Evolutionary conservation across 2,888 invertebrate species (phyloP).

Genomic region (Bembecia ichneumoniformis): DNA sequence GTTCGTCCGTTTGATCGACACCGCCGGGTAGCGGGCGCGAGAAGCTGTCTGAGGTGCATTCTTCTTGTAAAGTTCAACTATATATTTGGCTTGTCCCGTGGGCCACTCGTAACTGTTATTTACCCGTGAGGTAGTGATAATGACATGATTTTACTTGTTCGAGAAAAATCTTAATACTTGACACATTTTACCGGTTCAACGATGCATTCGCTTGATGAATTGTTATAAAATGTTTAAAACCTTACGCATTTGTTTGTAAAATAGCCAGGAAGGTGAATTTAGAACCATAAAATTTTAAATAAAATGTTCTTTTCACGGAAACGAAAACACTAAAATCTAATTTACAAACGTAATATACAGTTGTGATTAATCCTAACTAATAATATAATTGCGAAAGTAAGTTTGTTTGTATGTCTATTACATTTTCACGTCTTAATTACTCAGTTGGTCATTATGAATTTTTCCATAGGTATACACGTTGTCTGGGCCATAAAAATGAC

Average conservation of each 20-base stretch:
- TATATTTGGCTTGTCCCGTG: conserved; percentile 58
- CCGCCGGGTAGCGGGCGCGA: conserved; percentile 66
- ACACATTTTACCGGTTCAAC: neutral
- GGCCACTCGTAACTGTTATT: conserved; percentile 46
- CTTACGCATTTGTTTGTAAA: neutral
- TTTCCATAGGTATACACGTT: too few species aligned
- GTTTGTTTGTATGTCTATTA: too few species aligned
- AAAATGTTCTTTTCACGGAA: too few species aligned
- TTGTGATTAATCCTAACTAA: too few species aligned
- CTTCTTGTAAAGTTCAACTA: conserved; percentile 70
- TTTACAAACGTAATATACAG: too few species aligned
- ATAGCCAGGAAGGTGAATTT: neutral
- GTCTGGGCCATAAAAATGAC: too few species aligned
- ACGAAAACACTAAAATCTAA: too few species aligned
- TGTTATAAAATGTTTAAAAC: neutral
- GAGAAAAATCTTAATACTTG: neutral
- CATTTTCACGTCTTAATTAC: too few species aligned
- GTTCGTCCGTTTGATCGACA: conserved; percentile 71
- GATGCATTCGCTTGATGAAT: neutral
- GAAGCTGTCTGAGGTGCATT: conserved; percentile 66
- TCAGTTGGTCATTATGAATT: too few species aligned
- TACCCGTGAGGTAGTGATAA: conserved; percentile 18
- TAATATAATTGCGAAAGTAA: too few species aligned
- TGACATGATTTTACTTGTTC: conserved; percentile 4
- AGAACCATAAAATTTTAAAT: too few species aligned